Evolutionary conservation across 2,113 vertebrate genomes (phyloP).

Genomic region (Melanostigma gelatinosum): DNA sequence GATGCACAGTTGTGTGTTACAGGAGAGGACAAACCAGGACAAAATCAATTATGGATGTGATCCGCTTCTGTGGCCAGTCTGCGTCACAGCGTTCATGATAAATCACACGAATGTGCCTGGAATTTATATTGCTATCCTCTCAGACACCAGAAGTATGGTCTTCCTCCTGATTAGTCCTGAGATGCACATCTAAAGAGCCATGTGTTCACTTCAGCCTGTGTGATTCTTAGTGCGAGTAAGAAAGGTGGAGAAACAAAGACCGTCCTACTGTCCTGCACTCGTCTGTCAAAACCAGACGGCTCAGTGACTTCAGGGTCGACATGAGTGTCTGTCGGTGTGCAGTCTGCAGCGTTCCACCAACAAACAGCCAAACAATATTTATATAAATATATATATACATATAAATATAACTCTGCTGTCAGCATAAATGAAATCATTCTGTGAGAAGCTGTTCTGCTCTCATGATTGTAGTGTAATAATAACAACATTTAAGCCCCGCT

Average conservation of each 20-base stretch:
- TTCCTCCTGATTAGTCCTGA: not conserved
- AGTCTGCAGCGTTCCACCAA: not conserved
- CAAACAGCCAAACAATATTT: not conserved
- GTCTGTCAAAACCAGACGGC: constrained; percentile 29
- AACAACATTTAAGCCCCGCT: not conserved
- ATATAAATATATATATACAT: not conserved
- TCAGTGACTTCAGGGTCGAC: constrained; percentile 23
- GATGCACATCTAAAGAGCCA: not conserved
- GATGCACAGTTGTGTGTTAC: not conserved
- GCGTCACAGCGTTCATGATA: too few relatives aligned
- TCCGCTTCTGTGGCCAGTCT: not conserved
- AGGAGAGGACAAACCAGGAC: not conserved
- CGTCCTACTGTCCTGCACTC: not conserved
- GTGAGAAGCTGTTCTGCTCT: not conserved
- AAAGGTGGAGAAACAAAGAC: not conserved
- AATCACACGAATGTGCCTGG: not conserved
- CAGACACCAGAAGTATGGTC: not conserved
- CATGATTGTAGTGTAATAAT: not conserved
- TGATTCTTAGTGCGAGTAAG: not conserved
- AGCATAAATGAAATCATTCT: not conserved
- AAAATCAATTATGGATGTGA: not conserved
- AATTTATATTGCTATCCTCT: not conserved
- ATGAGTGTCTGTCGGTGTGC: not conserved
- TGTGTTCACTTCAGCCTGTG: not conserved
- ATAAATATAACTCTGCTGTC: not conserved